Base-by-base conservation (phyloP, 1,140 invertebrate genomes). In the Spodoptera litura region DNA sequence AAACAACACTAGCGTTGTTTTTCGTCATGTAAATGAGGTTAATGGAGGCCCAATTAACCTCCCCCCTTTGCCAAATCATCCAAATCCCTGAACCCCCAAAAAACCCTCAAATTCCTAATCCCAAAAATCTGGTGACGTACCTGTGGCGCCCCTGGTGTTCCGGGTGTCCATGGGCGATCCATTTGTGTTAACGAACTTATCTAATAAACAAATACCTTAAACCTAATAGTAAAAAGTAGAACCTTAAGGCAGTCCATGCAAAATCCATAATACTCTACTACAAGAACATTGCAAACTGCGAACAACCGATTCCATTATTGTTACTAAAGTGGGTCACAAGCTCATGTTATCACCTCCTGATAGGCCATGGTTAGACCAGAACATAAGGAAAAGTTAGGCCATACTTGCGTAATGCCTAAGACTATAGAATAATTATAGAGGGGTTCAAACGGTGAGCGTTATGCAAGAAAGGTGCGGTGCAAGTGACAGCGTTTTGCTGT, bases 381-480 rank as follows among this genome's bases (percentile, higher is more conserved):
- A 58, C 52, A 61, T 20, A 27, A 56, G 56, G 11, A 11, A 58
- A 61, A 74, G 72, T 74, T 74, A 31, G 72, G 72, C 72, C 56
- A 74, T 51, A 12, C 58, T 74, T 59, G 58, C 12, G 44, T 61
- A 74, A 74, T 51, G 58, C 13, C 56, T 74, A 31, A 25, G 87
- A 85, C 84, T 83, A 83, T 88, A 86, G 82, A 80, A 85, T 88
- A 87, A 89, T 88, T 87, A 84, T 78, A 66, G 79, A 81, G 68
- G 8, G 80, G 85, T 85, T 83, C 56, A 79, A 85, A 85, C 79
- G 71, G 52, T 70, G 15, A 15, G 49, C 53, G 85, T 87, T 89
- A 83, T 86, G 84, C 87, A 87, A 88, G 55, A 31, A 61, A 71
- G 73, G 77, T 77, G 77, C 49, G 79, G 83, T 61, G 12, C 13